phyloP scores from a whole-genome alignment of 92 coral and sea anemone species.

The Diadumene lineata region DNA sequence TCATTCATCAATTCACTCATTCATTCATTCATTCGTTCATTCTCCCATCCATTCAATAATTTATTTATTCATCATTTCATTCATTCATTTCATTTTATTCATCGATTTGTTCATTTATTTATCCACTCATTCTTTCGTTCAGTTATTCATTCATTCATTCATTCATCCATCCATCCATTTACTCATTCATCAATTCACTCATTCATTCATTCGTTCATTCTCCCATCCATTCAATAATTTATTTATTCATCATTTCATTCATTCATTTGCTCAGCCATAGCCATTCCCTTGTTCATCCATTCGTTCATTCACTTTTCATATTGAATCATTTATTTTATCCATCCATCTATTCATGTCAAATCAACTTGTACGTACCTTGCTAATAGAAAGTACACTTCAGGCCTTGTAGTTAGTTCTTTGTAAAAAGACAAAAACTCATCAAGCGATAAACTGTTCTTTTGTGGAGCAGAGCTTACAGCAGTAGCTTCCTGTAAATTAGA shows the following conservation, averaged over 20 bases:
- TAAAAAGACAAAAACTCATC: constrained; percentile 94
- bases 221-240: not conserved
- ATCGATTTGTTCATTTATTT: not conserved
- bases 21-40: not conserved
- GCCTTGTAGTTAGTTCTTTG: constrained; percentile 97
- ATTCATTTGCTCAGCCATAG: not conserved
- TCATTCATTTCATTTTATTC: not conserved
- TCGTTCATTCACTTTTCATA: not conserved
- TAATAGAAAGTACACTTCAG: constrained; percentile 94
- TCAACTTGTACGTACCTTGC: constrained; percentile 66
- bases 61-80: no score
- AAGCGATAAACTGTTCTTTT: constrained; percentile 83
- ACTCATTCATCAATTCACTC: not conserved
- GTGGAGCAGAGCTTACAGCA: constrained; percentile 80
- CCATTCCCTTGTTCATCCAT: not conserved
- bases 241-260: not conserved
- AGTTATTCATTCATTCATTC: not conserved
- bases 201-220: not conserved
- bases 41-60: not conserved
- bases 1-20: no score
- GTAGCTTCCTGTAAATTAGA: constrained; percentile 74
- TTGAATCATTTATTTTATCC: no score
- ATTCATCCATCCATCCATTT: not conserved
- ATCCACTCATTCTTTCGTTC: no score
- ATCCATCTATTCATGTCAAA: not conserved